These are phyloP conservation scores for Ptiloglossa arizonensis DNA, from an alignment of 1,140 invertebrate species.

Conservation along the genomic window DNA sequence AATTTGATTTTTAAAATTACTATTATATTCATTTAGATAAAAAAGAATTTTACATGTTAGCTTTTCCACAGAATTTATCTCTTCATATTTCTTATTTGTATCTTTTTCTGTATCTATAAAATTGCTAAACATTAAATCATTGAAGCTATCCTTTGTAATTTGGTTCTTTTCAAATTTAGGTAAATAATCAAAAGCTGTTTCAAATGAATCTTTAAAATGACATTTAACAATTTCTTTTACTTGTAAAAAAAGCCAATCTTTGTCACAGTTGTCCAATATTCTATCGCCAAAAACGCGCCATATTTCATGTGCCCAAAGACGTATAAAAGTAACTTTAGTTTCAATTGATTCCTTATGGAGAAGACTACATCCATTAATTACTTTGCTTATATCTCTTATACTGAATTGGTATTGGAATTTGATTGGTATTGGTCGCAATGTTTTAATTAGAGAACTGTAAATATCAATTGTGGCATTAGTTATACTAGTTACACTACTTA, in stretches of 20 bases:
- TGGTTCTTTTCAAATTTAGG: constrained; percentile 75
- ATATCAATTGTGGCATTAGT: constrained; percentile 84
- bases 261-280: constrained; percentile 83
- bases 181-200: constrained; percentile 77
- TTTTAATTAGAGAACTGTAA: constrained; percentile 82
- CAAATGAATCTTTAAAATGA: constrained; percentile 84
- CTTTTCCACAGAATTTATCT: constrained; percentile 83
- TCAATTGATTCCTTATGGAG: constrained; percentile 86
- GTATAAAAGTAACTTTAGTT: constrained; percentile 79
- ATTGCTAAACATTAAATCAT: constrained; percentile 85
- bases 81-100: constrained; percentile 84
- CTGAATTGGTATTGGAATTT: constrained; percentile 88
- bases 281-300: constrained; percentile 88
- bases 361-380: constrained; percentile 85
- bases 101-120: constrained; percentile 82
- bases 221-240: constrained; percentile 80
- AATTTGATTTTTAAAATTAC: constrained; percentile 83
- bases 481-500: constrained; percentile 83
- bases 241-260: constrained; percentile 83
- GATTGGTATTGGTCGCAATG: constrained; percentile 83
- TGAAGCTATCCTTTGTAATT: constrained; percentile 83
- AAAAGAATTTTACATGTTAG: constrained; percentile 82
- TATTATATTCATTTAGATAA: constrained; percentile 86
- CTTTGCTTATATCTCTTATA: constrained; percentile 84
- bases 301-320: constrained; percentile 88